Evolutionary conservation across 2,797 vertebrate genomes (phyloP), one percentile per base, ranked within the genome.

Genomic region (Poeciliopsis paucimaculata): DNA sequence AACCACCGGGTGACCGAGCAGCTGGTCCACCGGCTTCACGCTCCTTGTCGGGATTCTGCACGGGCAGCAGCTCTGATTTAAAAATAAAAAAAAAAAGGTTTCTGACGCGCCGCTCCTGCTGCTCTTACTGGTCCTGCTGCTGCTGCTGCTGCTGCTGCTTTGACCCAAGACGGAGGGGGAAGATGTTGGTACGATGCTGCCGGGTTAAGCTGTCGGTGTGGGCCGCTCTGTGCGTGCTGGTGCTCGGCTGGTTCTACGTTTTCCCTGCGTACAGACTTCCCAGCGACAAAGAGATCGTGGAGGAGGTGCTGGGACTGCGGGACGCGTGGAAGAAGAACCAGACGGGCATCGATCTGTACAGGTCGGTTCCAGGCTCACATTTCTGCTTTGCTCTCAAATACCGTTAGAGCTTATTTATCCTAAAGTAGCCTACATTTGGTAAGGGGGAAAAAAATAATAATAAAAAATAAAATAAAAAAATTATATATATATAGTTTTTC

Each of bases 211-310:
- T 97, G 90, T 97, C 97, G 31, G 95, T 96, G 77, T 98, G 97
- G 92, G 97, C 97, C 94, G 97, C 96, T 3, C 84, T 99, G 87
- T 97, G 96, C 77, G 91, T 97, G 76, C 95, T 98, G 90, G 96
- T 98, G 36, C 95, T 99, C n/a, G 97, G 97, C 91, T 99, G 98
- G 98, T 95, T 98, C 1, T 99, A 99, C 93, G 81, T 98, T 7
- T 98, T 96, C 90, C 97, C 98, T 0, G 96, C 92, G 1, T 97
- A 97, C 92, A 95, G 97, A 76, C 91, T 97, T 84, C 97, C 97
- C 12, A 93, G 95, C 76, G 97, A 98, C 87, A 97, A 97, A 87
- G 97, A 97, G 23, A 96, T 98, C 20, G 96, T 98, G 84, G 96
- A 96, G 1, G 98, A 97, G 71, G 97, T 99, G 85, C 94, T 97